These are phyloP conservation scores for Oncorhynchus gorbuscha DNA, from an alignment of 2,113 vertebrate genomes.

Conservation along the genomic window DNA sequence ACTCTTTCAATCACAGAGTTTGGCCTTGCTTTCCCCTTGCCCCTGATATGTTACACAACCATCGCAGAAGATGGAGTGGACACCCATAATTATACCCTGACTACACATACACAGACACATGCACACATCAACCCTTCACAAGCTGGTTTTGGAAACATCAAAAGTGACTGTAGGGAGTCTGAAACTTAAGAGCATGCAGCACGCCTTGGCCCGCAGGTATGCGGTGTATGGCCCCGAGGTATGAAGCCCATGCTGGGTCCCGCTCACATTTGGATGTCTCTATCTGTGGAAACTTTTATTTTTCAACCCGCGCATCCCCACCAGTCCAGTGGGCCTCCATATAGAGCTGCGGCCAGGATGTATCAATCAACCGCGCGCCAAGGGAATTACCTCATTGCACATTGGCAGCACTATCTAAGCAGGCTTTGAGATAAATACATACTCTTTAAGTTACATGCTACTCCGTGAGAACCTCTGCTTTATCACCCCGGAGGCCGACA, in stretches of 20 bases:
- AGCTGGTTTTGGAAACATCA: background rate
- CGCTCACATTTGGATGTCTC: conserved; percentile 64
- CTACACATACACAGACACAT: background rate
- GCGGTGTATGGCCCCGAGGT: conserved; percentile 13
- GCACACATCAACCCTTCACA: background rate
- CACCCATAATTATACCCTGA: conserved; percentile 56
- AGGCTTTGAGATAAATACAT: conserved; percentile 70
- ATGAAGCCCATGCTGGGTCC: conserved; percentile 51
- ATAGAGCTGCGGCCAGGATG: conserved; percentile 63
- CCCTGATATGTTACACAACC: conserved; percentile 64
- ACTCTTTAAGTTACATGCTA: conserved; percentile 58
- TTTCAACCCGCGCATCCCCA: conserved; percentile 23
- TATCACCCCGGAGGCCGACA: conserved; percentile 46
- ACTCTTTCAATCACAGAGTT: conserved; percentile 49
- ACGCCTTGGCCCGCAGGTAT: conserved; percentile 42
- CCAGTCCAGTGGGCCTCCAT: conserved; percentile 18
- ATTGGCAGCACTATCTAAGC: conserved; percentile 73
- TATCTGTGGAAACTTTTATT: conserved; percentile 61
- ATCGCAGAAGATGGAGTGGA: conserved; percentile 51
- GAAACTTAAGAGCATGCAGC: background rate
- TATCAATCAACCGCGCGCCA: conserved; percentile 70
- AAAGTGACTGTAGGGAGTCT: background rate
- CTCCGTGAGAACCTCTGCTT: conserved; percentile 66
- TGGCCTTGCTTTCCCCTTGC: conserved; percentile 26
- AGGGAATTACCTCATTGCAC: conserved; percentile 74